These are phyloP conservation scores for Heliothis subflexa DNA, from an alignment of 1,140 invertebrate genomes.

Conservation along the genomic window DNA sequence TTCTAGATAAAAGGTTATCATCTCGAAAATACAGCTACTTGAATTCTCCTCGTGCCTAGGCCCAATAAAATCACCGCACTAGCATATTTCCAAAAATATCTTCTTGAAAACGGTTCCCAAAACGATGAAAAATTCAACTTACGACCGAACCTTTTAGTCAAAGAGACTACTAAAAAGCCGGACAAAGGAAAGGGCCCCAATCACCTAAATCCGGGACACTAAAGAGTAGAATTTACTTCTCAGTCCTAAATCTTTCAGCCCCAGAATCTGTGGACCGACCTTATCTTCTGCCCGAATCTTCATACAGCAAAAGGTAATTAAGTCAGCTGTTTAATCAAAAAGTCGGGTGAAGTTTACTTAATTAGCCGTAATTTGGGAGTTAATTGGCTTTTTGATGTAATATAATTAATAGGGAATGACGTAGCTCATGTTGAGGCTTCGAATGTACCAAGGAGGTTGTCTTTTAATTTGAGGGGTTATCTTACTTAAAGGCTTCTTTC, in stretches of 20 bases:
- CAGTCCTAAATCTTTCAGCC: background rate
- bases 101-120: too few species aligned
- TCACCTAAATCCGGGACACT: background rate
- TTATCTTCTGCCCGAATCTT: conserved; percentile 19
- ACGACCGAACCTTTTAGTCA: background rate
- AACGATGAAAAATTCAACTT: too few species aligned
- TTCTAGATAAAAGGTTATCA: too few species aligned
- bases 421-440: background rate
- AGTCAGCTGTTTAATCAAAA: conserved; percentile 44
- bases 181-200: background rate
- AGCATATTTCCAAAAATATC: too few species aligned
- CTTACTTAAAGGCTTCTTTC: background rate
- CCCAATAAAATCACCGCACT: too few species aligned
- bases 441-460: background rate
- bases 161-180: background rate
- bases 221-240: background rate
- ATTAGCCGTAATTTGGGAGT: conserved; percentile 37
- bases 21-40: too few species aligned
- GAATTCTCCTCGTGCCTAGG: too few species aligned
- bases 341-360: conserved; percentile 39
- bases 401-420: conserved; percentile 20
- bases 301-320: conserved; percentile 31
- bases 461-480: background rate
- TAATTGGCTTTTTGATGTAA: conserved; percentile 35
- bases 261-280: background rate